Evolutionary conservation across 1,140 invertebrate genomes (phyloP), one percentile per base, ranked within the genome.

Genomic region (Aplysia californica): DNA sequence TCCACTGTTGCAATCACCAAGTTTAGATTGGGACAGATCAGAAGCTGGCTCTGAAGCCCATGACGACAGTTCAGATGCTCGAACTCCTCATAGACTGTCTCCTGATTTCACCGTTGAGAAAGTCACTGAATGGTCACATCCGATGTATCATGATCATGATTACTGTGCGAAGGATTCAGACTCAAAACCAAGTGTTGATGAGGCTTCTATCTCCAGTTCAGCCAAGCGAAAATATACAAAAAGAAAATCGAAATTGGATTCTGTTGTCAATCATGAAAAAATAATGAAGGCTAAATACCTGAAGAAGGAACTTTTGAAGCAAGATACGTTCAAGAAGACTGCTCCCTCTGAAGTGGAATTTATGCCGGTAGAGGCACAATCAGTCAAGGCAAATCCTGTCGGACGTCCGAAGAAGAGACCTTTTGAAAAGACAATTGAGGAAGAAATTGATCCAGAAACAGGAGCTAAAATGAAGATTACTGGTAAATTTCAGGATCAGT

Each of bases 401-500:
- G 67, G 74, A 20, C 26, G 75, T 65, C 75, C 70, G 18, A 66
- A 71, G 29, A 78, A 76, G 50, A 80, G 79, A 59, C 6, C 29
- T 1, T 26, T 56, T 18, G 80, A 84, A 50, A 85, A 82, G 66
- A 66, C 77, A 18, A 73, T 75, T 44, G 82, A 86, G 21, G 77
- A 80, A 58, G 80, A 80, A 44, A 72, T 80, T 72, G 84, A 85
- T 61, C 68, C 71, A 41, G 77, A 81, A 56, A 80, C 80, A 56
- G 86, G 83, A 31, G 81, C 83, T 15, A 87, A 87, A 72, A 71
- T 87, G 29, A 87, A 87, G 80, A 87, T 87, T 39, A 86, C 85
- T 18, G 86, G 86, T 2, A 86, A 82, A 77, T 87, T 84, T 70
- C 80, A 86, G 76, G 84, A 87, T 72, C 82, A 87, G 68, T 87